These are phyloP conservation scores for Carassius carassius DNA, from an alignment of 2,113 vertebrate species.

Conservation along the genomic window DNA sequence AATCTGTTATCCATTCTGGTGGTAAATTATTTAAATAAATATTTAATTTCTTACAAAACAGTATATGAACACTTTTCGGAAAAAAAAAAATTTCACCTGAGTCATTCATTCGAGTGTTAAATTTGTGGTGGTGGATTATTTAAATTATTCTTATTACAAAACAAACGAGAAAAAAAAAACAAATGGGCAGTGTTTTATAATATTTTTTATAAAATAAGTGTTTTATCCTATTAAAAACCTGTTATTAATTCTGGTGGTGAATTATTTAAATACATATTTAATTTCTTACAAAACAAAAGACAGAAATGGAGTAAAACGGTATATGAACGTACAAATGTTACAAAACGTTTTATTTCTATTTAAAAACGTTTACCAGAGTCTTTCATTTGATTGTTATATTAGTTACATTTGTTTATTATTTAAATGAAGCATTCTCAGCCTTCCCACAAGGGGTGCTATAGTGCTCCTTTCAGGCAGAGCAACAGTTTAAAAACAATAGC, in stretches of 20 bases:
- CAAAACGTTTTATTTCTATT: background rate
- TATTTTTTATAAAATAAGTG: too few relatives aligned
- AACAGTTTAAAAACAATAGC: background rate
- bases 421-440: background rate
- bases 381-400: background rate
- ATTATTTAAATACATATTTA: background rate
- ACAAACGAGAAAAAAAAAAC: background rate
- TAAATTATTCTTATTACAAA: background rate
- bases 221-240: background rate
- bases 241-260: background rate
- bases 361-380: background rate
- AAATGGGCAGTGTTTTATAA: background rate
- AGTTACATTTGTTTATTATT: background rate
- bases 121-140: too few relatives aligned
- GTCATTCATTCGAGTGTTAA: too few relatives aligned
- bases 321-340: too few relatives aligned
- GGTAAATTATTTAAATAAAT: too few relatives aligned
- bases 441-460: background rate
- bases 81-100: too few relatives aligned
- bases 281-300: background rate
- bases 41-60: too few relatives aligned
- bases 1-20: too few relatives aligned
- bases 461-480: background rate
- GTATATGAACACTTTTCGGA: too few relatives aligned
- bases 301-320: background rate